These are phyloP conservation scores for Nannobrachium achirus DNA, from an alignment of 2,113 vertebrate genomes.

Conservation along the genomic window DNA sequence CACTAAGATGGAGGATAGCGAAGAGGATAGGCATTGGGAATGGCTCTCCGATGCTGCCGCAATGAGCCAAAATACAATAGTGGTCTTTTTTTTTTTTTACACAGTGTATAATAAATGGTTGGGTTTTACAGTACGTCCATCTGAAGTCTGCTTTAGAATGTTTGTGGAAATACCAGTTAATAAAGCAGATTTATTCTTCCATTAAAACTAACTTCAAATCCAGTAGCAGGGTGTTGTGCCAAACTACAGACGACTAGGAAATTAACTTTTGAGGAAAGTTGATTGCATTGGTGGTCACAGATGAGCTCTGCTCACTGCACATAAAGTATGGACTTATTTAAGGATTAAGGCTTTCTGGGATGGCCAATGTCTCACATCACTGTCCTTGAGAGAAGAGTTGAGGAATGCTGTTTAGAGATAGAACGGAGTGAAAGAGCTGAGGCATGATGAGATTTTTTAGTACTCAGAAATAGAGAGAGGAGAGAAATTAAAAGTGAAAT, in stretches of 20 bases:
- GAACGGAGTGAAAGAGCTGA: neutral
- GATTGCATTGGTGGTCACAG: neutral
- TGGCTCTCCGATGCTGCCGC: too few relatives aligned
- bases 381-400: neutral
- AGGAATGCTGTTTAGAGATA: too few relatives aligned
- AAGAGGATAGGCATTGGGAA: neutral
- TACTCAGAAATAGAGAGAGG: neutral
- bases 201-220: too few relatives aligned
- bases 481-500: neutral
- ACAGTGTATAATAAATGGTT: too few relatives aligned
- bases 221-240: too few relatives aligned
- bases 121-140: too few relatives aligned
- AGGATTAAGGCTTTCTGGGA: neutral
- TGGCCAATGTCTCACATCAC: neutral
- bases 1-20: slow-evolving; percentile 14
- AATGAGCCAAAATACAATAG: too few relatives aligned
- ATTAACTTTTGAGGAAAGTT: neutral
- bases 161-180: too few relatives aligned
- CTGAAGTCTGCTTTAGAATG: too few relatives aligned
- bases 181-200: too few relatives aligned
- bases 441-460: too few relatives aligned
- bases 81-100: too few relatives aligned
- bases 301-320: neutral
- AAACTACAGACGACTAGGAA: neutral
- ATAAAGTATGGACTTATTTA: neutral